Evolutionary conservation across 2,888 invertebrate species (phyloP).

Genomic region (Harpagoxenus sublaevis): DNA sequence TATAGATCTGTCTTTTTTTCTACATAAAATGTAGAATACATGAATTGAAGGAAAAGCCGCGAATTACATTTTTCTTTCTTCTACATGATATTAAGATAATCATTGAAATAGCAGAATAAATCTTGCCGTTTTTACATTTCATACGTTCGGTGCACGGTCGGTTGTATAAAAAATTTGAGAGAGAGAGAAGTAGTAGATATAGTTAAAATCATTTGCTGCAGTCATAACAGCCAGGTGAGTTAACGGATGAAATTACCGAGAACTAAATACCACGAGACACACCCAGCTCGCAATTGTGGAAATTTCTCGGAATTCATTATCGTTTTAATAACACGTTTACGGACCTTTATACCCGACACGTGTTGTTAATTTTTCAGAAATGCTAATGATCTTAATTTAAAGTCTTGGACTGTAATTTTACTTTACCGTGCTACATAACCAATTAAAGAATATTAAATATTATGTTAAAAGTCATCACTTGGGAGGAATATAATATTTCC

Average conservation of each 20-base stretch:
- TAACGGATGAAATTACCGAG: conserved; percentile 47
- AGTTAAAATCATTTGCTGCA: conserved; percentile 12
- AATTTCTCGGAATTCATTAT: conserved; percentile 40
- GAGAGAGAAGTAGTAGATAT: background rate
- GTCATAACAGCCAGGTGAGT: conserved; percentile 9
- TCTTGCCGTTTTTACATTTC: background rate
- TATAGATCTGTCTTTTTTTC: background rate
- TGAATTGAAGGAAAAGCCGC: background rate
- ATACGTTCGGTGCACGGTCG: background rate
- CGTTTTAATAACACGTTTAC: conserved; percentile 45
- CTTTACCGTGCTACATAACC: background rate
- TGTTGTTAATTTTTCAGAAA: conserved; percentile 43
- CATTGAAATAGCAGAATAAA: background rate
- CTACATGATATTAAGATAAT: background rate
- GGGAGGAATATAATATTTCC: background rate
- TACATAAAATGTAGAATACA: too few species aligned
- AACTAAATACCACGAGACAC: conserved; percentile 20
- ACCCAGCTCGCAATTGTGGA: conserved; percentile 21
- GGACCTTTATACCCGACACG: conserved; percentile 1
- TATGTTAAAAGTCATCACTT: background rate
- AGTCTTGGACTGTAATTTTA: background rate
- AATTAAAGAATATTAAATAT: conserved; percentile 11
- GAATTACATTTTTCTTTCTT: background rate
- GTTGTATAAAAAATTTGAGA: conserved; percentile 6
- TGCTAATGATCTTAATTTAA: conserved; percentile 1